Conservation (phyloP, 35 echinoderm and acorn worm genomes). For the Chiridota heheva region DNA sequence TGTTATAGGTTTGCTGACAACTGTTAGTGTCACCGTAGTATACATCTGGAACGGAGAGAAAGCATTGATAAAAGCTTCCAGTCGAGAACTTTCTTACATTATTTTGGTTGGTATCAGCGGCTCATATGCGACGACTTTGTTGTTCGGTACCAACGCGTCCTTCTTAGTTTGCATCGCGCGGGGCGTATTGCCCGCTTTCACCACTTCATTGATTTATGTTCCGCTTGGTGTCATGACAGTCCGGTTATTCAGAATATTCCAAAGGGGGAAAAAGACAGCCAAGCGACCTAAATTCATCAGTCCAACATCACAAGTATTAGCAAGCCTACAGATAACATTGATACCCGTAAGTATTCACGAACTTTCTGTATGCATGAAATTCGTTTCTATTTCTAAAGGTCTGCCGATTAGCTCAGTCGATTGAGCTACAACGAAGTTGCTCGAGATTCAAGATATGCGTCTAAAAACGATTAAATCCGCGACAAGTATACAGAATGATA, state of each 20-base stretch:
- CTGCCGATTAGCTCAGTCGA: too few species aligned
- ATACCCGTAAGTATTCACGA: conserved; percentile 30
- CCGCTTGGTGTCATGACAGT: conserved; percentile 17
- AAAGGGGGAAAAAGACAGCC: conserved; percentile 1
- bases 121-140: conserved; percentile 6
- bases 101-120: conserved; percentile 43
- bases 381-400: too few species aligned
- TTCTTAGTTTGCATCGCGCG: not conserved
- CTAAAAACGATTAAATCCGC: too few species aligned
- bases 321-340: not conserved
- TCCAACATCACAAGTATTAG: conserved; percentile 20
- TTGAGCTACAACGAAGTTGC: too few species aligned
- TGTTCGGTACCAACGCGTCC: not conserved
- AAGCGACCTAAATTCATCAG: conserved; percentile 34
- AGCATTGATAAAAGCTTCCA: conserved; percentile 48
- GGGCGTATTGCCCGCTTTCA: not conserved
- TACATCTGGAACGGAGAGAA: conserved; percentile 56
- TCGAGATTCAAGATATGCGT: too few species aligned
- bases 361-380: too few species aligned
- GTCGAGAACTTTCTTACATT: conserved; percentile 60
- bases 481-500: too few species aligned
- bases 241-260: conserved; percentile 36
- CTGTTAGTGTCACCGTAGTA: not conserved
- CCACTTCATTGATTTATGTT: not conserved
- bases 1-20: conserved; percentile 4